Evolutionary conservation across 2,113 vertebrate genomes (phyloP).

Genomic region (Pycnonotus jocosus): DNA sequence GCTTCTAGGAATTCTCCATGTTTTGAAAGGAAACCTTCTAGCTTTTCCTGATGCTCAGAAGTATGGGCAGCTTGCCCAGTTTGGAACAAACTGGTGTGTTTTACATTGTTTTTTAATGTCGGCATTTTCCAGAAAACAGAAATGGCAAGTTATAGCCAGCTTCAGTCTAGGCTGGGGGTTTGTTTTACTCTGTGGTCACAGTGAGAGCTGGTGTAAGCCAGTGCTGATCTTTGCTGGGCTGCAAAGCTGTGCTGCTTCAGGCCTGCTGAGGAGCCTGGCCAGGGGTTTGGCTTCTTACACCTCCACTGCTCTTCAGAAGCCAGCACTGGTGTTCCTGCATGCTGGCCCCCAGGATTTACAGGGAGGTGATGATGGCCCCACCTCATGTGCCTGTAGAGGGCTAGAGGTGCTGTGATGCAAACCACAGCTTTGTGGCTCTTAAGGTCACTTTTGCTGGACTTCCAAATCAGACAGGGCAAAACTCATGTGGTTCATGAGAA

Average conservation of each 20-base stretch:
- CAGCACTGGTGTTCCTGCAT: neutral
- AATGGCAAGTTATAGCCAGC: neutral
- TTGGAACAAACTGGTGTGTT: neutral
- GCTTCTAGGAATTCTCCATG: neutral
- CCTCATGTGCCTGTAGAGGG: neutral
- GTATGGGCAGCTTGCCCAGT: neutral
- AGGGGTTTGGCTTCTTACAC: neutral
- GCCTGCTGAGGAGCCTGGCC: neutral
- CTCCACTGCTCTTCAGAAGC: neutral
- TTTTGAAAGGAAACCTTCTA: neutral
- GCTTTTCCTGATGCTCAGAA: neutral
- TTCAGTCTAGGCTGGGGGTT: neutral
- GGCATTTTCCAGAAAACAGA: neutral
- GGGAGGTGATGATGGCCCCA: neutral
- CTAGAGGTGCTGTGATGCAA: neutral
- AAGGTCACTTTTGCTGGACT: neutral
- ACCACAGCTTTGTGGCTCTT: neutral
- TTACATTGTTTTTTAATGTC: neutral
- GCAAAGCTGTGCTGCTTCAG: neutral
- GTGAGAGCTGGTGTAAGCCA: neutral
- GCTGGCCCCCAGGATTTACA: neutral
- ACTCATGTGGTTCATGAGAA: accelerated
- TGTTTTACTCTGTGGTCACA: neutral
- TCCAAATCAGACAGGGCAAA: neutral
- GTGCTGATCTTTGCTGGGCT: accelerated